Percentiles rank a stretch among this genome's conserved stretches.
phyloP scores from a whole-genome alignment of 1,140 invertebrate species.

The Cotesia chilonis region DNA sequence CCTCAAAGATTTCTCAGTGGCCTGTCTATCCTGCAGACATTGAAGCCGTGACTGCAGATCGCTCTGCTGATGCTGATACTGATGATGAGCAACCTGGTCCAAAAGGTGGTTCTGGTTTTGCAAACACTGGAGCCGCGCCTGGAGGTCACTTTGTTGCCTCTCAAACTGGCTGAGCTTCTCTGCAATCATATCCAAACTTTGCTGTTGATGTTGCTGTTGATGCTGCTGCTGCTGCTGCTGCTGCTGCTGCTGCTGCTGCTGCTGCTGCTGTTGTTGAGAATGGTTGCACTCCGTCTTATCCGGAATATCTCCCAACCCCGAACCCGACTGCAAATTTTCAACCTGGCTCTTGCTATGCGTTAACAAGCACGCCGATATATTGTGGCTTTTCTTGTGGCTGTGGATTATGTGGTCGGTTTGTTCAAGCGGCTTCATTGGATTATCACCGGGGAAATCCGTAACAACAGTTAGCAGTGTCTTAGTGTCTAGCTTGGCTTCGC shows the following conservation, averaged over 20 bases:
- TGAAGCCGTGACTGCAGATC: slow-evolving; percentile 58
- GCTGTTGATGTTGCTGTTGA: slow-evolving; percentile 64
- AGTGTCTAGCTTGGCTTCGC: slow-evolving; percentile 58
- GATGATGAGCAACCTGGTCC: slow-evolving; percentile 61
- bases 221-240: slow-evolving; percentile 44
- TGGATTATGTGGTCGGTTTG: slow-evolving; percentile 63
- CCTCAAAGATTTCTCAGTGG: slow-evolving; percentile 51
- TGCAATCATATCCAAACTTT: slow-evolving; percentile 59
- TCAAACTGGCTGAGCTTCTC: slow-evolving; percentile 63
- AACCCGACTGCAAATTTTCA: slow-evolving; percentile 48
- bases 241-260: slow-evolving; percentile 45
- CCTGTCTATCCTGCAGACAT: slow-evolving; percentile 52
- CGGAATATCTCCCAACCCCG: slow-evolving; percentile 41
- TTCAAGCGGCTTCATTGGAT: slow-evolving; percentile 50
- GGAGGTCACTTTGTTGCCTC: slow-evolving; percentile 60
- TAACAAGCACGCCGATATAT: slow-evolving; percentile 44
- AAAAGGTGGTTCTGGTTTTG: slow-evolving; percentile 64
- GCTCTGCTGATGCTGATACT: slow-evolving; percentile 57
- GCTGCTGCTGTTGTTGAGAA: slow-evolving; percentile 41
- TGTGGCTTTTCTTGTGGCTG: slow-evolving; percentile 60
- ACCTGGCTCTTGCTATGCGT: slow-evolving; percentile 56
- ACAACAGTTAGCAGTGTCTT: slow-evolving; percentile 56
- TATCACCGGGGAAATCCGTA: slow-evolving; percentile 55
- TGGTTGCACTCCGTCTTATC: slow-evolving; percentile 46
- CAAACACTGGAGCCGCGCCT: slow-evolving; percentile 60